Conservation (phyloP, 2,797 vertebrate genomes). For the Acanthornis magna region DNA sequence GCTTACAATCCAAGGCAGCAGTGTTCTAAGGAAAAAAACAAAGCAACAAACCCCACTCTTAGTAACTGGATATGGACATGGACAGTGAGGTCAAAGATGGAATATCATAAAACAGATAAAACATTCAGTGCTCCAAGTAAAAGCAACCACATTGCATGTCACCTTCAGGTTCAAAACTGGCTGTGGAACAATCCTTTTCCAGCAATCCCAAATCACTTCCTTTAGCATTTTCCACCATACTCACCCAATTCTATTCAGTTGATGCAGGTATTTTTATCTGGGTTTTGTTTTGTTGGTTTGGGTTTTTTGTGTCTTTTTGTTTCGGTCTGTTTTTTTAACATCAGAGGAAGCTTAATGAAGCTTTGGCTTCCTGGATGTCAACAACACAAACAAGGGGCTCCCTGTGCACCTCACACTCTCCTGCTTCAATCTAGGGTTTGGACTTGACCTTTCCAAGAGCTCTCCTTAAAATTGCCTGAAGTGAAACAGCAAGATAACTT, state of each 20-base stretch:
- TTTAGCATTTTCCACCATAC: background rate
- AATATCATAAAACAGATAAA: background rate
- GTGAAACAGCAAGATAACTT: background rate
- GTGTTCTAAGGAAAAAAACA: background rate
- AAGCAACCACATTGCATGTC: background rate
- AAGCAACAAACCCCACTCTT: background rate
- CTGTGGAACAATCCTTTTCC: background rate
- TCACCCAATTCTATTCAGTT: background rate
- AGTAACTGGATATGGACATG: background rate
- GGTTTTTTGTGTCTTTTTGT: fast-evolving
- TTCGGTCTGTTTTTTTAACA: background rate
- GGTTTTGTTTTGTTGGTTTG: background rate
- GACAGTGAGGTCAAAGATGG: background rate
- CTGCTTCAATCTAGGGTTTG: background rate
- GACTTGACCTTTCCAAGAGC: background rate
- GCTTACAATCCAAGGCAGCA: conserved; percentile 1
- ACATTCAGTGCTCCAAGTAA: background rate
- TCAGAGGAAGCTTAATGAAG: background rate
- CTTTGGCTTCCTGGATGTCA: background rate
- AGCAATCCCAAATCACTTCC: background rate
- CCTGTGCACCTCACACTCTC: background rate
- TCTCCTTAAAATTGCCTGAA: background rate
- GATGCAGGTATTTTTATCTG: background rate
- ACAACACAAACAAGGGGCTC: fast-evolving
- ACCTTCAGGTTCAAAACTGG: background rate